Conservation (phyloP, 2,888 invertebrate genomes). For the Branchellion lobata region DNA sequence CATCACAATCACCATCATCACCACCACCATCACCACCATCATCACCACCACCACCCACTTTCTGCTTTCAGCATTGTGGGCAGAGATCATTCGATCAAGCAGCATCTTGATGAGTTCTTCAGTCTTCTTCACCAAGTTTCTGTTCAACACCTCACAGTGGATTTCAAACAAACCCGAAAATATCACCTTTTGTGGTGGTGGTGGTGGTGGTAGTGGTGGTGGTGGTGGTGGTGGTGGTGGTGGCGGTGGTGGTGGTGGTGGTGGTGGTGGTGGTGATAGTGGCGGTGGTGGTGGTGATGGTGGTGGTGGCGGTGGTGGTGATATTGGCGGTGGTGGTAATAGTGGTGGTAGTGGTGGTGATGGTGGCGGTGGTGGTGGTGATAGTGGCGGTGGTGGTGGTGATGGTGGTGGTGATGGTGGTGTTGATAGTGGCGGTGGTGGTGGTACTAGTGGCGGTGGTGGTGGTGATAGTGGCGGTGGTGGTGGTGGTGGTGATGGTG, state of each 20-base stretch:
- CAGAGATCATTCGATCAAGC: conserved; percentile 68
- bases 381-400: background rate
- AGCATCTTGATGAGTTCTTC: conserved; percentile 72
- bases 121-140: conserved; percentile 71
- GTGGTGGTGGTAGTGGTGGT: background rate
- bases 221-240: background rate
- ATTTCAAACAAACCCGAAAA: conserved; percentile 77
- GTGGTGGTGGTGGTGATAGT: background rate
- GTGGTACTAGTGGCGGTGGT: background rate
- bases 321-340: no score
- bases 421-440: background rate
- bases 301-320: no score
- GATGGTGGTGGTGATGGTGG: background rate
- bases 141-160: conserved; percentile 76
- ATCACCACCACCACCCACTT: background rate
- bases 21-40: conserved; percentile 6
- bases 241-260: background rate
- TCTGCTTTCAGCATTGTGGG: conserved; percentile 12
- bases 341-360: background rate
- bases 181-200: conserved; percentile 18
- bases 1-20: background rate
- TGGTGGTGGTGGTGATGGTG: no score
- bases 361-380: background rate
- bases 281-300: background rate
- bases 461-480: no score